Base-by-base conservation (phyloP, 2,888 invertebrate genomes). In the Sthenelais limicola region DNA sequence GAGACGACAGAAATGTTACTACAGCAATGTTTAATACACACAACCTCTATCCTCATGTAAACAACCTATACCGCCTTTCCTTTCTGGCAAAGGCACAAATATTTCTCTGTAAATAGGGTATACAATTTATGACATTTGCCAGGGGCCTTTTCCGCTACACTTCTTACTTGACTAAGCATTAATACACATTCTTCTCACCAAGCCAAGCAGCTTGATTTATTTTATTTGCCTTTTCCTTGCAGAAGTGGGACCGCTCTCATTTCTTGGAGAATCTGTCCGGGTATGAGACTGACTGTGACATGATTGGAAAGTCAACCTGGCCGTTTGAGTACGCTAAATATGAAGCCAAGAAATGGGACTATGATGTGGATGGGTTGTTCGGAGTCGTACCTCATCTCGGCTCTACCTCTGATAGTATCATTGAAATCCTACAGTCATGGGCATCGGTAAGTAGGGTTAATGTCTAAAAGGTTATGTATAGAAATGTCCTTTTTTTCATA, bases 241-340 rank as follows among this genome's bases (percentile, higher is more conserved):
- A 77, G 77, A 62, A 32, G 24, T 77, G 77, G 77, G 77, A 77
- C 47, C 33, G 75, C 4, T 74, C 74, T 7, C 74, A 76, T 54
- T 76, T 71, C 66, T 56, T 77, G 74, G 77, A 77, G 74, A 77
- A 77, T 56, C 62, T 77, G 3, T 77, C 77, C n/a, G 77, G 77
- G 15, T 68, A 52, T 43, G 77, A 77, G 71, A 77, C 74, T 18
- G 7, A 15, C 43, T 77, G 77, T 38, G 33, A 47, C 0, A 77
- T 77, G 77, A 71, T 76, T n/a, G 71, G 24, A 4, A 72, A n/a
- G 1, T 4, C 3, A 15, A 15, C 28, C 24, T 77, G 77, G 77
- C 18, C 24, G 5, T 77, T 76, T 56, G 35, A 47, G 7, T 30
- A 72, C 12, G 74, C 71, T 5, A 5, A 58, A 35, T 43, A 1